Conservation (phyloP, 1,140 invertebrate species). For the Lethrus apterus region DNA sequence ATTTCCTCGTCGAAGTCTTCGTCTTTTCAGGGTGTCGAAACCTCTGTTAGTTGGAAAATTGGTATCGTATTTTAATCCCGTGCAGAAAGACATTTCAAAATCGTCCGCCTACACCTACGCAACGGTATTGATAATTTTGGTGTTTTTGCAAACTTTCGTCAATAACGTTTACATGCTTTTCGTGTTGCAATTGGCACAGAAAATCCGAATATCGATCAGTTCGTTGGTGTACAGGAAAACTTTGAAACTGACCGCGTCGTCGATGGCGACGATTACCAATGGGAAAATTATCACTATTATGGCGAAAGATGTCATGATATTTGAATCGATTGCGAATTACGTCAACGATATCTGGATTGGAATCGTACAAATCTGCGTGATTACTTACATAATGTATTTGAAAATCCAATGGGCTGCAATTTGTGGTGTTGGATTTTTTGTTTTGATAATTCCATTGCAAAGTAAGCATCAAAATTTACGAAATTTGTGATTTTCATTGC, state of each 20-base stretch:
- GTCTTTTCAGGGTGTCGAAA: slow-evolving; percentile 23
- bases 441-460: slow-evolving; percentile 77
- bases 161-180: slow-evolving; percentile 71
- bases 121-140: no score
- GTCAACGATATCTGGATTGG: slow-evolving; percentile 73
- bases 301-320: slow-evolving; percentile 76
- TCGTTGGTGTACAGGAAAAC: slow-evolving; percentile 77
- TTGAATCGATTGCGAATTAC: slow-evolving; percentile 60
- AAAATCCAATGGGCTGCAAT: slow-evolving; percentile 66
- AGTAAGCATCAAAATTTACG: no score
- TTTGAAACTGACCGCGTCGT: slow-evolving; percentile 57
- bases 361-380: slow-evolving; percentile 66
- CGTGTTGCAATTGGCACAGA: slow-evolving; percentile 65
- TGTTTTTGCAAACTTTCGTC: slow-evolving; percentile 19
- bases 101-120: slow-evolving; percentile 49
- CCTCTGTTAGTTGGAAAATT: slow-evolving; percentile 25
- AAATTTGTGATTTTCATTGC: no score
- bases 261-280: slow-evolving; percentile 67
- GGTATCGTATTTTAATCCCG: slow-evolving; percentile 29
- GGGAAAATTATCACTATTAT: slow-evolving; percentile 87
- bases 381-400: slow-evolving; percentile 67
- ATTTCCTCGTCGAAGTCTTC: no score
- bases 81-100: slow-evolving; percentile 51
- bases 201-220: slow-evolving; percentile 68
- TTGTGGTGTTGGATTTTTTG: slow-evolving; percentile 65